Percentiles rank a stretch among this genome's conserved stretches.
Conservation (phyloP, 2,888 invertebrate genomes). For the Pristionchus exspectatus region DNA sequence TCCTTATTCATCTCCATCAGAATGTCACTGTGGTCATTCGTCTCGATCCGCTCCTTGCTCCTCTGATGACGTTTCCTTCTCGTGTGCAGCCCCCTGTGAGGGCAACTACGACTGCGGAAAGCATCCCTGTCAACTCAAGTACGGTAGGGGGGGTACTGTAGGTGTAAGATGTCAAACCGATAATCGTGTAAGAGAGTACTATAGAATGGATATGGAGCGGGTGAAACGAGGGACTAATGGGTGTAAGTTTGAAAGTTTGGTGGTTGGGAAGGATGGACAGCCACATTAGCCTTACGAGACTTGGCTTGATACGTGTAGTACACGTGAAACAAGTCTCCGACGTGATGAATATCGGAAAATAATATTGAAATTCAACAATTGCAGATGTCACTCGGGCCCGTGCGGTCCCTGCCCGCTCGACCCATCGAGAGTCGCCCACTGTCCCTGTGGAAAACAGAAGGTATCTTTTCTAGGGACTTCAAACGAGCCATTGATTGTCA, state of each 20-base stretch:
- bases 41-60: conserved; percentile 49
- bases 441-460: conserved; percentile 87
- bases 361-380: neutral
- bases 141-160: neutral
- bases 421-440: conserved; percentile 84
- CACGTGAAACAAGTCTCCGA: no score
- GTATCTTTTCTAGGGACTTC: conserved; percentile 76
- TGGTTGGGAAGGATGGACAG: neutral
- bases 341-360: neutral
- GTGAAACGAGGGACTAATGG: neutral
- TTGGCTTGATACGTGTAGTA: no score
- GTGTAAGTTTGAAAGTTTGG: neutral
- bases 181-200: neutral
- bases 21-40: conserved; percentile 86
- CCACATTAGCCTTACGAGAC: no score
- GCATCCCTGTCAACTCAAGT: conserved; percentile 85
- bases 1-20: conserved; percentile 78
- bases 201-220: neutral
- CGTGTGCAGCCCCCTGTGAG: conserved; percentile 70
- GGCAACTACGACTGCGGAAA: conserved; percentile 80
- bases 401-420: conserved; percentile 85
- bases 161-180: neutral
- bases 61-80: conserved; percentile 80
- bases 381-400: conserved; percentile 60
- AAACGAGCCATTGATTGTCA: neutral